Percentiles rank a stretch among this genome's conserved stretches.
Evolutionary conservation across 1,140 invertebrate genomes (phyloP).

Genomic region (Hyphantria cunea): DNA sequence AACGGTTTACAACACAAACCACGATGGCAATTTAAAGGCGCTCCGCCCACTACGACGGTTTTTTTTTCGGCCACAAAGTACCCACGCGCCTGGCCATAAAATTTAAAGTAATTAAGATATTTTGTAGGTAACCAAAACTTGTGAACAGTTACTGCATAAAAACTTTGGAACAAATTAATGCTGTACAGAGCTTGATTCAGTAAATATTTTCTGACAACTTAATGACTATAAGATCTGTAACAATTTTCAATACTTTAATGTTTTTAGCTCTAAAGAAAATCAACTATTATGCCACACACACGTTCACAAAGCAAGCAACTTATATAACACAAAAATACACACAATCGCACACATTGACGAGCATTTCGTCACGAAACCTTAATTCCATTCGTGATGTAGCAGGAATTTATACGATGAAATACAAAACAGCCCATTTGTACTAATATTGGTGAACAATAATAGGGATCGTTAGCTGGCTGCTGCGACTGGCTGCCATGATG

Average conservation of each 20-base stretch:
- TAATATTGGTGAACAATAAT: constrained; percentile 6
- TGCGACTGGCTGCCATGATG: background rate
- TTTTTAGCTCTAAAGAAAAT: too few relatives aligned
- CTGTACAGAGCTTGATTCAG: constrained; percentile 24
- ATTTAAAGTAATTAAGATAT: too few relatives aligned
- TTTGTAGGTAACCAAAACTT: constrained; percentile 4
- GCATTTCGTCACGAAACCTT: constrained; percentile 17
- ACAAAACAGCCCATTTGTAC: constrained; percentile 13
- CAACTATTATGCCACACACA: too few relatives aligned
- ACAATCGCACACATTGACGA: constrained; percentile 18
- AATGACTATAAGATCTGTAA: constrained; percentile 10
- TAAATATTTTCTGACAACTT: constrained; percentile 21
- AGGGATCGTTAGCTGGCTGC: background rate
- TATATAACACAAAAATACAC: background rate
- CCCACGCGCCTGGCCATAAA: background rate
- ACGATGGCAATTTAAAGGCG: background rate
- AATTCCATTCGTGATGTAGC: constrained; percentile 17
- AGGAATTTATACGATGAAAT: constrained; percentile 26
- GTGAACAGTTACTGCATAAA: constrained; percentile 9
- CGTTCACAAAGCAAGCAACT: background rate
- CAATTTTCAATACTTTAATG: too few relatives aligned
- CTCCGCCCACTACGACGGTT: constrained; percentile 2
- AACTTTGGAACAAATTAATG: constrained; percentile 18
- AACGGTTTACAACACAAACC: background rate
- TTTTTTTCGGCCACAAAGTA: constrained; percentile 2